Percentiles rank a stretch among this genome's conserved stretches.
Conservation (phyloP, 2,888 invertebrate species). For the Tineola bisselliella region DNA sequence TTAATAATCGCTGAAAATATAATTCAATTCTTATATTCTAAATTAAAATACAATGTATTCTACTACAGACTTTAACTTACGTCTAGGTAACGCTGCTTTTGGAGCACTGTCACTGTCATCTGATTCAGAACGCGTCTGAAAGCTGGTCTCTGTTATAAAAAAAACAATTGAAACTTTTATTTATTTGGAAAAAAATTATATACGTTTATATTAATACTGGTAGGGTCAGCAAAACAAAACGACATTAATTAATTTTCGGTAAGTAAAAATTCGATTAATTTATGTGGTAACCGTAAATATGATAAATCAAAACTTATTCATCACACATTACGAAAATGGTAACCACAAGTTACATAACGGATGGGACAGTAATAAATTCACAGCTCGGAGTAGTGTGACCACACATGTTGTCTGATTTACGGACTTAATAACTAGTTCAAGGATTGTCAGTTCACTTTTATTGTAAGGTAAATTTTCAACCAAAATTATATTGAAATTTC, state of each 20-base stretch:
- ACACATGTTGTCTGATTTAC: conserved; percentile 6
- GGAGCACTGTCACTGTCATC: conserved; percentile 65
- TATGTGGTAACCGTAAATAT: no score
- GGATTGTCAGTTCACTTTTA: not conserved
- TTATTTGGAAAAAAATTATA: no score
- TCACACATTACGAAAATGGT: not conserved
- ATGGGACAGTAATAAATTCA: conserved; percentile 3
- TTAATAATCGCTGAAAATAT: no score
- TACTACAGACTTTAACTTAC: conserved; percentile 48
- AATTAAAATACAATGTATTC: no score
- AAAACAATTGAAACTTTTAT: conserved; percentile 2
- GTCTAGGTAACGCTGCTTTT: conserved; percentile 51
- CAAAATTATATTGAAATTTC: no score
- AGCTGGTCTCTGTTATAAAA: conserved; percentile 53
- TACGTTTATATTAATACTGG: no score
- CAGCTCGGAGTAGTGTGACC: not conserved
- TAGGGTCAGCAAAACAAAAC: no score
- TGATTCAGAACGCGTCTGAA: conserved; percentile 58
- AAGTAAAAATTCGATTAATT: no score
- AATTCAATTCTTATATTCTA: no score
- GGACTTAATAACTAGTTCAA: conserved; percentile 6
- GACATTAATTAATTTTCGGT: no score
- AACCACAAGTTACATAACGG: not conserved
- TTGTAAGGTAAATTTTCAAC: not conserved
- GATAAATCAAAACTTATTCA: no score